Base-by-base conservation (phyloP, 2,888 invertebrate genomes). In the Halocaridina rubra region DNA sequence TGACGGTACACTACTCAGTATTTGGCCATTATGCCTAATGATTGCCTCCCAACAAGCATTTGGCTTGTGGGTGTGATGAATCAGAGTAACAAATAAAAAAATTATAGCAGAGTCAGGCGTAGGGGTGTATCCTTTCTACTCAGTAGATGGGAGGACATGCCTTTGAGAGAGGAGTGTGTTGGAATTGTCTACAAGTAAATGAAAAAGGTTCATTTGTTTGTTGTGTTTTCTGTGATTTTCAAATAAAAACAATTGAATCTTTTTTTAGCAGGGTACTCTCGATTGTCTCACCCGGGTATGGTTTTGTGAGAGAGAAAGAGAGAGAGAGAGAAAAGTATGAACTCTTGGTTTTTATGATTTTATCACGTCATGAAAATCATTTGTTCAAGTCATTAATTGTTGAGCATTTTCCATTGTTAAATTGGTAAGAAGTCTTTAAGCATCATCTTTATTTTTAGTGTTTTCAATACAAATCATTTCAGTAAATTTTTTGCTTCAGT, bases 1-100 rank as follows among this genome's bases (percentile, higher is more conserved):
- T 86, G 82, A 86, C 86, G 87, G 87, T 85, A 85, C 87, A 85
- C 80, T 72, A 79, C 81, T 87, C 85, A 78, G 81, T 86, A 86
- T 86, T 86, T 86, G 86, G 79, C 79, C 84, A 84, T 84, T 84
- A 79, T 77, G 80, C 80, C 79, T n/a, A n/a, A n/a, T n/a, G 80
- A 46, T 67, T 79, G 22, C 46, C 74, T n/a, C n/a, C n/a, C n/a
- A n/a, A 79, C 79, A 84, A 75, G 74, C 80, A 74, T 84, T 46
- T 39, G 39, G 84, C 80, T 84, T 84, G 84, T 84, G 79, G 75
- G n/a, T n/a, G n/a, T n/a, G n/a, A n/a, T n/a, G n/a, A n/a, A n/a
- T n/a, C n/a, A n/a, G n/a, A n/a, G n/a, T n/a, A n/a, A n/a, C n/a
- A n/a, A n/a, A n/a, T n/a, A n/a, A n/a, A n/a, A n/a, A n/a, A n/a